Evolutionary conservation across 2,113 vertebrate species (phyloP), one percentile per base, ranked within the genome.

Genomic region (Festucalex cinctus): DNA sequence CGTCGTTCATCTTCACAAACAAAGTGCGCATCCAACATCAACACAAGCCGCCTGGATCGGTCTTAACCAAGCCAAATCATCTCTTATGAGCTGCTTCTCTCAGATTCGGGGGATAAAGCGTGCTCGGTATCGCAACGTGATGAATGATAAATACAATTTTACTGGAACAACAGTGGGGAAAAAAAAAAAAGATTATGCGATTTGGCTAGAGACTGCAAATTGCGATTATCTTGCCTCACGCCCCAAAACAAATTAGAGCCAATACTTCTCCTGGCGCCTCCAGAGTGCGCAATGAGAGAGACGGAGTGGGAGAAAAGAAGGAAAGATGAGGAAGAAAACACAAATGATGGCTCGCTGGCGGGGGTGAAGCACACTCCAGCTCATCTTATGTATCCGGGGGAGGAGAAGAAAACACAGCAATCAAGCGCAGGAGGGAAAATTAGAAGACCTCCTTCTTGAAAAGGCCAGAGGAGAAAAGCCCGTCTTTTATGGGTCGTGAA

Each of bases 401-500:
- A 77, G 71, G 39, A 75, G 63, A 76, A 62, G 28, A 73, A 71
- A 65, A 67, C 63, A 64, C 74, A 76, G 66, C 6, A 65, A 76
- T 83, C 80, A 83, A 62, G 60, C 70, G 79, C 63, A 63, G 44
- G 70, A 74, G 58, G 76, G 65, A 66, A 73, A 73, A 72, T 65
- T 72, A 49, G 65, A 63, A 71, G 75, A 35, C 73, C 69, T 36
- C 26, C 24, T 28, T 7, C 9, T 19, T 46, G 63, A 56, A 67
- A 75, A 71, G 68, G 78, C 20, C 68, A 81, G 41, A 80, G 80
- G 81, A 89, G 74, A 82, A 76, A 70, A 75, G 68, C 22, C 60
- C 57, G 80, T 69, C 73, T 89, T 54, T 85, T 75, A 85, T 83
- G 82, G 83, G 83, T 87, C 58, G 77, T 72, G 77, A 91, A 91